These are phyloP conservation scores for Bos indicus DNA, from an alignment of 2,113 vertebrate species.

Conservation along the genomic window DNA sequence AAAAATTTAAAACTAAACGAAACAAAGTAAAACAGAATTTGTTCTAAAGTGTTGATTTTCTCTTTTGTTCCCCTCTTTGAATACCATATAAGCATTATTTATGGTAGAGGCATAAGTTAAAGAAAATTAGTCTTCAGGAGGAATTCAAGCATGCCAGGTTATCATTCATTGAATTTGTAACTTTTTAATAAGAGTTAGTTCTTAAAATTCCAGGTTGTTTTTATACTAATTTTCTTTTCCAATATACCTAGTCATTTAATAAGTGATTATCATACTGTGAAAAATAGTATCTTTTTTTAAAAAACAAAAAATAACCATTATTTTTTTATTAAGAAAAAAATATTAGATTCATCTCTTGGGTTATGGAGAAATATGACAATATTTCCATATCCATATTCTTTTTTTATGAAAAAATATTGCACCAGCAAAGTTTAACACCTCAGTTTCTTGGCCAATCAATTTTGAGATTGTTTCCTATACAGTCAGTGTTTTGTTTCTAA, in stretches of 20 bases:
- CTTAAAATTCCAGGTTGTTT: neutral
- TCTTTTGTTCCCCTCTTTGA: neutral
- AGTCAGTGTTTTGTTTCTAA: slow-evolving; percentile 31
- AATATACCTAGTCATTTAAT: neutral
- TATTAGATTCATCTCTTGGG: neutral
- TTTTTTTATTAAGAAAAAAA: neutral
- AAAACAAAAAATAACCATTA: neutral
- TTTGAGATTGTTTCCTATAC: slow-evolving; percentile 29
- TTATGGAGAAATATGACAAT: neutral
- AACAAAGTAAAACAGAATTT: neutral
- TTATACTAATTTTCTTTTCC: neutral
- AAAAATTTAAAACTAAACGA: neutral
- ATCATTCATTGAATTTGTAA: neutral
- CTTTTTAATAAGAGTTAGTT: neutral
- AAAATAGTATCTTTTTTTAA: neutral
- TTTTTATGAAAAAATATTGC: neutral
- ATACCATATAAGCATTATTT: neutral
- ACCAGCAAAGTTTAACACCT: neutral
- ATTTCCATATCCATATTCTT: neutral
- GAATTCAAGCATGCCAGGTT: neutral
- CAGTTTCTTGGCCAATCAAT: neutral
- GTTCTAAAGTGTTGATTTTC: neutral
- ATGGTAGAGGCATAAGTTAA: neutral
- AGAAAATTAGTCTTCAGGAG: neutral
- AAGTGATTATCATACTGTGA: neutral